phyloP scores from a whole-genome alignment of 1,140 invertebrate genomes.

The Adelges cooleyi region DNA sequence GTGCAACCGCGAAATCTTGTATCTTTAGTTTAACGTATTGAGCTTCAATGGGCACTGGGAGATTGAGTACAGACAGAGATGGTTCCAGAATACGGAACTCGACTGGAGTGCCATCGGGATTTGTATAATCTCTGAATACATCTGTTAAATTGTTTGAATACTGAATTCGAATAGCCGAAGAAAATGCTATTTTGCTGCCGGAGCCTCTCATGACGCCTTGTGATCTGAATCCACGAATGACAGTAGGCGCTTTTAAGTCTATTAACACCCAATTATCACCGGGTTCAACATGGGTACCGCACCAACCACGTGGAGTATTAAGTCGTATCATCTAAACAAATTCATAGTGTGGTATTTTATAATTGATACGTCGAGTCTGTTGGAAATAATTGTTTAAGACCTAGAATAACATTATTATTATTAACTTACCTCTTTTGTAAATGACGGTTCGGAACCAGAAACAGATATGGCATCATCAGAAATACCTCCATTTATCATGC shows the following conservation, averaged over 20 bases:
- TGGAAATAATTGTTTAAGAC: too few species aligned
- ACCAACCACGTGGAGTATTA: slow-evolving; percentile 76
- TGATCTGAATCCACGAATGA: slow-evolving; percentile 78
- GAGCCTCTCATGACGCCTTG: slow-evolving; percentile 69
- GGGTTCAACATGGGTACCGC: slow-evolving; percentile 68
- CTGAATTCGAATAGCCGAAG: slow-evolving; percentile 72
- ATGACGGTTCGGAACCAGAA: slow-evolving; percentile 68
- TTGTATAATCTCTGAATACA: slow-evolving; percentile 78
- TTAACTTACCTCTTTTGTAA: slow-evolving; percentile 62
- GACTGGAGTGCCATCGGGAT: slow-evolving; percentile 81
- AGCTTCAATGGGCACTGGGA: slow-evolving; percentile 84
- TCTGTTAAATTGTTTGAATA: slow-evolving; percentile 83
- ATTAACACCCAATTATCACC: slow-evolving; percentile 79
- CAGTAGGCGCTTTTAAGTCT: slow-evolving; percentile 79
- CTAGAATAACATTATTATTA: too few species aligned
- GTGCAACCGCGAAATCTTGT: slow-evolving; percentile 69
- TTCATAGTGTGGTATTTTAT: not conserved
- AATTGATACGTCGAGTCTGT: too few species aligned
- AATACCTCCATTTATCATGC: slow-evolving; percentile 76
- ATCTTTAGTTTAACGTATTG: slow-evolving; percentile 78
- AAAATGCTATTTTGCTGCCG: slow-evolving; percentile 69
- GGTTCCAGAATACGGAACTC: slow-evolving; percentile 80
- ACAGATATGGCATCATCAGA: slow-evolving; percentile 79
- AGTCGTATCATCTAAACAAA: slow-evolving; percentile 57
- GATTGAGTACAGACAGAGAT: slow-evolving; percentile 73